Evolutionary conservation across 2,888 invertebrate species (phyloP).

Genomic region (Nasonovia ribisnigri): DNA sequence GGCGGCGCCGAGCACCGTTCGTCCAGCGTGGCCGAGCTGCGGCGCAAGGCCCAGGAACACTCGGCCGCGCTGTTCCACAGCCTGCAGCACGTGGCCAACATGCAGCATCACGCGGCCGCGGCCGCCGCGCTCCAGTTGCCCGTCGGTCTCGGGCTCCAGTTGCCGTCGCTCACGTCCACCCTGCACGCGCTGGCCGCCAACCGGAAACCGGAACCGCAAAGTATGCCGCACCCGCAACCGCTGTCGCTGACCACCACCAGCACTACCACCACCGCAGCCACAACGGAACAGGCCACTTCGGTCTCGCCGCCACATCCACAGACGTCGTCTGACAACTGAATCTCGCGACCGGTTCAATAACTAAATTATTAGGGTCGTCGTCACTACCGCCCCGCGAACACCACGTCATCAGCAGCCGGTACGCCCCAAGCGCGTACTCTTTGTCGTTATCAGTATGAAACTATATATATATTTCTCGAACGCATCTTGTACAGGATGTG

Average conservation of each 20-base stretch:
- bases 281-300: neutral
- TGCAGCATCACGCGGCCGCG: constrained; percentile 73
- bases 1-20: constrained; percentile 71
- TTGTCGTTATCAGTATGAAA: neutral
- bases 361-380: neutral
- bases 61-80: constrained; percentile 84
- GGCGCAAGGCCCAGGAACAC: constrained; percentile 95
- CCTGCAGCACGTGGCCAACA: constrained; percentile 78
- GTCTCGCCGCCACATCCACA: constrained; percentile 1
- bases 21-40: constrained; percentile 90
- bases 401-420: neutral
- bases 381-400: neutral
- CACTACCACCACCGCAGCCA: constrained; percentile 55
- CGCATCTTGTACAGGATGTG: neutral
- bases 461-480: neutral
- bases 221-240: constrained; percentile 70
- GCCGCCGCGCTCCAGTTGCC: constrained; percentile 69
- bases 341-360: neutral
- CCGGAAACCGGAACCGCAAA: constrained; percentile 66
- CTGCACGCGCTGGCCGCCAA: constrained; percentile 68
- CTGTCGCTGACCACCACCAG: constrained; percentile 70
- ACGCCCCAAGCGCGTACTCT: neutral
- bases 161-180: constrained; percentile 69
- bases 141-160: constrained; percentile 68
- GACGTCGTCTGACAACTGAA: constrained; percentile 43